Percentiles rank a stretch among this genome's conserved stretches.
These are phyloP conservation scores for Scelioninae gen. 2 DNA, from an alignment of 2,888 invertebrate genomes.

Conservation along the genomic window DNA sequence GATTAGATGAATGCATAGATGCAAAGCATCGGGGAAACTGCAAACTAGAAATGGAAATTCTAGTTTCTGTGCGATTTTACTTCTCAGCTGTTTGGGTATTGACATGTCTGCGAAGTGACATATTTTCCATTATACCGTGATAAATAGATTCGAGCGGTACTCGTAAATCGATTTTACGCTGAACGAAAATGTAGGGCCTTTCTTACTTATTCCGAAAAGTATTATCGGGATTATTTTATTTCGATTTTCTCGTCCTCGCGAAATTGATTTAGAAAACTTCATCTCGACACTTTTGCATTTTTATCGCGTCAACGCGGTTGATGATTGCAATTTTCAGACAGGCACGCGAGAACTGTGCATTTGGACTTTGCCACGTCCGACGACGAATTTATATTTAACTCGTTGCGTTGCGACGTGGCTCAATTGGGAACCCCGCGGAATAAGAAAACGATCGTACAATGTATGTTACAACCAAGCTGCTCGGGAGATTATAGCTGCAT, in stretches of 20 bases:
- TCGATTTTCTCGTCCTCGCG: slow-evolving; percentile 11
- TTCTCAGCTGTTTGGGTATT: slow-evolving; percentile 35
- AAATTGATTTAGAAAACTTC: too few species aligned
- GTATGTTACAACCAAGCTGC: too few species aligned
- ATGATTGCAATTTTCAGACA: slow-evolving; percentile 6
- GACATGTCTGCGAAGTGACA: slow-evolving; percentile 41
- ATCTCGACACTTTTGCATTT: not conserved
- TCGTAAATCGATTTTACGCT: slow-evolving; percentile 33
- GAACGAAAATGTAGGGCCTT: slow-evolving; percentile 19
- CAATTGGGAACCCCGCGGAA: too few species aligned
- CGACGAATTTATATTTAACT: too few species aligned
- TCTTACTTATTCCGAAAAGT: slow-evolving; percentile 9
- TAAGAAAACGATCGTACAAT: too few species aligned
- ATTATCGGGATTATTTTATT: slow-evolving; percentile 23
- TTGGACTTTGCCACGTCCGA: too few species aligned
- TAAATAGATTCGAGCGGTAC: slow-evolving; percentile 26
- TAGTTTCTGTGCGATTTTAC: slow-evolving; percentile 19
- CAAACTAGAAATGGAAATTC: slow-evolving; percentile 46
- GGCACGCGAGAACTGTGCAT: not conserved
- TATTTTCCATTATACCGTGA: slow-evolving; percentile 39
- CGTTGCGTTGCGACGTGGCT: too few species aligned
- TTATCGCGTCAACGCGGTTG: not conserved
- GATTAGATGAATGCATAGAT: slow-evolving; percentile 55
- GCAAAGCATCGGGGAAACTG: slow-evolving; percentile 36
- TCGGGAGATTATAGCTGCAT: too few species aligned